These are phyloP conservation scores for Hormaphis cornu DNA, from an alignment of 1,140 invertebrate genomes.

Conservation along the genomic window DNA sequence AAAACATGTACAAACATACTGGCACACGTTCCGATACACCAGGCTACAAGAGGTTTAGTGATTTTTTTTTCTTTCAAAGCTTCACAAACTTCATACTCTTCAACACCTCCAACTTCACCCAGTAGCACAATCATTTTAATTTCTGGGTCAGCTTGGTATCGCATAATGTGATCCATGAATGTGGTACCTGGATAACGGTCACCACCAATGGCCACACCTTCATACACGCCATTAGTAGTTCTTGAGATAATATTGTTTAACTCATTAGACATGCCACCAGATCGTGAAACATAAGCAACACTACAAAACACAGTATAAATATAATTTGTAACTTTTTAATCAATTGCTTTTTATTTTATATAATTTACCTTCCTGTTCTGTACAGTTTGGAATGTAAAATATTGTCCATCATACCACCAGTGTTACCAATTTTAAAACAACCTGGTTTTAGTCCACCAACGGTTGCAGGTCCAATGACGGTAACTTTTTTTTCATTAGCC, in stretches of 20 bases:
- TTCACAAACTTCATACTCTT: constrained; percentile 94
- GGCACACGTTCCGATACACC: constrained; percentile 93
- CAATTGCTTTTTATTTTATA: background rate
- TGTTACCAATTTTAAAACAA: constrained; percentile 99
- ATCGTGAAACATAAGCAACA: constrained; percentile 95
- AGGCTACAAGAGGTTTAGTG: constrained; percentile 91
- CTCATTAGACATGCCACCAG: constrained; percentile 99
- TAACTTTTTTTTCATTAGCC: constrained; percentile 71
- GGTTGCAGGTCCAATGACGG: constrained; percentile 93
- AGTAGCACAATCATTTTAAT: constrained; percentile 92
- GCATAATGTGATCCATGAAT: constrained; percentile 94
- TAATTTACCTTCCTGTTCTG: constrained; percentile 64
- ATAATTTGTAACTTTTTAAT: background rate
- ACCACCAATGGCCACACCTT: constrained; percentile 98
- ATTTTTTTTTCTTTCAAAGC: constrained; percentile 73
- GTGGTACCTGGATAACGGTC: constrained; percentile 97
- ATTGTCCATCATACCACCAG: constrained; percentile 99
- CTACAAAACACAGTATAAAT: constrained; percentile 48
- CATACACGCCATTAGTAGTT: constrained; percentile 92
- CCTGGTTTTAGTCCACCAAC: constrained; percentile 97
- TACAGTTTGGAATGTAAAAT: constrained; percentile 96
- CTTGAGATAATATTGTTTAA: constrained; percentile 97
- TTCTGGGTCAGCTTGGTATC: constrained; percentile 61
- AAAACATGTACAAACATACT: constrained; percentile 41
- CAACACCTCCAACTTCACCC: constrained; percentile 97